These are phyloP conservation scores for Ischnura elegans DNA, from an alignment of 2,888 invertebrate species.

Conservation along the genomic window DNA sequence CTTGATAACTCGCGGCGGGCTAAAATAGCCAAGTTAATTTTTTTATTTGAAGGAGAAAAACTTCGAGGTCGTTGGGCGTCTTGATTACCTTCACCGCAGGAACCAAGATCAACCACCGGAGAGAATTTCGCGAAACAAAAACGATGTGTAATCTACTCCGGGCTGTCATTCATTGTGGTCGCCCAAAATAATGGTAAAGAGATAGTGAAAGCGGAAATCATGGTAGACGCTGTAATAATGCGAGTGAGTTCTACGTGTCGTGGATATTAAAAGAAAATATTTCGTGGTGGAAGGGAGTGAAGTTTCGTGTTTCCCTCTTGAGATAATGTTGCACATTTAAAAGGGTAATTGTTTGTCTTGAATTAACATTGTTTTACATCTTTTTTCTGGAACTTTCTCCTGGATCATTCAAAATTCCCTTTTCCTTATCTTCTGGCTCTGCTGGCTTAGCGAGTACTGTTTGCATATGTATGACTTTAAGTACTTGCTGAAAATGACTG, in stretches of 20 bases:
- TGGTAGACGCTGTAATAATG: background rate
- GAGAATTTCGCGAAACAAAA: background rate
- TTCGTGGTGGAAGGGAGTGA: background rate
- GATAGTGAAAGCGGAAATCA: background rate
- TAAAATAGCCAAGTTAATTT: background rate
- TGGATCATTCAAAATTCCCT: background rate
- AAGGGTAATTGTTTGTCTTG: background rate
- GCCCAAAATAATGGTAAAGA: background rate
- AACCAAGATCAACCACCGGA: background rate
- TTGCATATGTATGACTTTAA: background rate
- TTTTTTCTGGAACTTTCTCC: background rate
- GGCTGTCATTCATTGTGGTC: background rate
- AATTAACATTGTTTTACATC: background rate
- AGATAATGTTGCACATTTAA: background rate
- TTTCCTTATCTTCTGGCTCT: background rate
- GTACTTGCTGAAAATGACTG: background rate
- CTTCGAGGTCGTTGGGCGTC: conserved; percentile 6
- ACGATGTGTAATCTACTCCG: background rate
- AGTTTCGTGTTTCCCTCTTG: background rate
- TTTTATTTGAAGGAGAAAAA: background rate
- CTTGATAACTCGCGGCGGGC: background rate
- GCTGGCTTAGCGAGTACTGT: background rate
- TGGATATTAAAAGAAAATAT: background rate
- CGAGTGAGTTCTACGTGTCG: background rate
- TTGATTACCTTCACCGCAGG: background rate